Percentiles rank a stretch among this genome's conserved stretches.
Conservation (phyloP, 2,797 vertebrate species). For the Oreochromis grahami region DNA sequence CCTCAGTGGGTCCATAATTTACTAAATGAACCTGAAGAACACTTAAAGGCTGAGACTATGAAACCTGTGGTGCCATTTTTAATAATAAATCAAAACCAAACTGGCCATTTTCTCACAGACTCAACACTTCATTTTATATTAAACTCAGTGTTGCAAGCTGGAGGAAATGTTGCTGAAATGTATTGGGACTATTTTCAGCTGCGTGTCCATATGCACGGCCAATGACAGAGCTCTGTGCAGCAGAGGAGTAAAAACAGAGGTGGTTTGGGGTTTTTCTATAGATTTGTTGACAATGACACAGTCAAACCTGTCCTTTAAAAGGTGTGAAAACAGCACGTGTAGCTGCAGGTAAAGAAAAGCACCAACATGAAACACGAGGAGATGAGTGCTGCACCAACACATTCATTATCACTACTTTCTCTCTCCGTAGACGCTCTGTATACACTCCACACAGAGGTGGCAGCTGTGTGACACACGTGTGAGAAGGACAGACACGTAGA, state of each 20-base stretch:
- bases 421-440: constrained; percentile 15
- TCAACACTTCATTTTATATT: not conserved
- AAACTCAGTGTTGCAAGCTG: not conserved
- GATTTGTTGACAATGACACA: not conserved
- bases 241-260: not conserved
- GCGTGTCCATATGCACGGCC: not conserved
- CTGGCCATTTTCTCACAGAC: not conserved
- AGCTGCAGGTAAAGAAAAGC: constrained; percentile 7
- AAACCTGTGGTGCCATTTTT: not conserved
- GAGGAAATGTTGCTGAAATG: not conserved
- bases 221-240: not conserved
- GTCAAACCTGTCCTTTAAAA: not conserved
- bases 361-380: not conserved
- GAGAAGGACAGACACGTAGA: not conserved
- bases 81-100: not conserved
- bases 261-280: accelerated
- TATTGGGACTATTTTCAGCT: not conserved
- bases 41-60: not conserved
- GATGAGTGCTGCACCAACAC: constrained; percentile 2
- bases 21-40: not conserved
- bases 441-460: constrained; percentile 24
- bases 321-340: not conserved
- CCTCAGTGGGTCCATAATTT: not conserved
- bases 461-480: constrained; percentile 22
- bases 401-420: constrained; percentile 36